These are phyloP conservation scores for Rhagoletis zephyria DNA, from an alignment of 1,140 invertebrate genomes.

Conservation along the genomic window DNA sequence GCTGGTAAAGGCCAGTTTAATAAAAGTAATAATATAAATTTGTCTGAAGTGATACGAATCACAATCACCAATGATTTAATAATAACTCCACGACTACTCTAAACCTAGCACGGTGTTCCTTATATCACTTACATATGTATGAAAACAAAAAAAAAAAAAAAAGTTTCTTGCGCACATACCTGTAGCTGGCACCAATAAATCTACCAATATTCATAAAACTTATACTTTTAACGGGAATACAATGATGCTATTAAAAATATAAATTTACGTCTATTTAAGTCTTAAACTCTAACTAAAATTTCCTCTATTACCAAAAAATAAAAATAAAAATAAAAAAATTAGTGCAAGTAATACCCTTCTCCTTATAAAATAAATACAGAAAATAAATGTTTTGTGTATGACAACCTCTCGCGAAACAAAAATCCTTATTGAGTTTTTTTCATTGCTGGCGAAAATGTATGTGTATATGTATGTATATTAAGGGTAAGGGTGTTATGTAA, in stretches of 20 bases:
- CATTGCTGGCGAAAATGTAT: background rate
- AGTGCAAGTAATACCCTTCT: background rate
- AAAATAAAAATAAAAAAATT: background rate
- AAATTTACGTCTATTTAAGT: background rate
- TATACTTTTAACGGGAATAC: constrained; percentile 36
- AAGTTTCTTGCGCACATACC: background rate
- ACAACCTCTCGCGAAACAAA: background rate
- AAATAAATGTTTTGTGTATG: background rate
- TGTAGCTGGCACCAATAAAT: background rate
- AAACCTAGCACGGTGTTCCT: constrained; percentile 9
- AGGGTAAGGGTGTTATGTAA: no score
- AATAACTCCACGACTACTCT: background rate
- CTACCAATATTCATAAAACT: background rate
- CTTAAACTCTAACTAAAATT: background rate
- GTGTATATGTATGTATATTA: no score
- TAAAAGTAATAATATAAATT: background rate
- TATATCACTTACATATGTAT: background rate
- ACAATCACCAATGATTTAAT: background rate
- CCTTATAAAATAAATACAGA: constrained; percentile 14
- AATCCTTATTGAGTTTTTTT: background rate
- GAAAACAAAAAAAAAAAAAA: background rate
- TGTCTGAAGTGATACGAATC: background rate
- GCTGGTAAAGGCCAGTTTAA: background rate
- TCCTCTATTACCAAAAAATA: background rate
- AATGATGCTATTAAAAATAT: constrained; percentile 29